Base-by-base conservation (phyloP, 2,797 vertebrate genomes). In the Onychomys arenicola region DNA sequence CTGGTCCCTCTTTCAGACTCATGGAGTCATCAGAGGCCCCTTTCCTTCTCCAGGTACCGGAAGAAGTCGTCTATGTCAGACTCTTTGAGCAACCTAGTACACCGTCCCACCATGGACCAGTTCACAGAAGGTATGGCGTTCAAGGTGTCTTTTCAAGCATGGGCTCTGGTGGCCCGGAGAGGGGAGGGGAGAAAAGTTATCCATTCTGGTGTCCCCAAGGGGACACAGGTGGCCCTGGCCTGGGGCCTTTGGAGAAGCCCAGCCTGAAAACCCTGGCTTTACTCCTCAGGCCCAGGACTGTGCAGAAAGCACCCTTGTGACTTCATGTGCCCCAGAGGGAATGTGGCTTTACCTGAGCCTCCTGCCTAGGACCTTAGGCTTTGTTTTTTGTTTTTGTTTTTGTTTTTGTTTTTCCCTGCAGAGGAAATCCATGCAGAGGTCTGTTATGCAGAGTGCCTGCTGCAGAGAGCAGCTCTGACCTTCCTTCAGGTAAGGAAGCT, bases 371-470 rank as follows among this genome's bases (percentile, higher is more conserved):
- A 37, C 37, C 63, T 69, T 61, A 40, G 95, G 84, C 86, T 43
- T 61, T 81, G 52, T 2, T 6, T 63, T 82, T 96, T n/a, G n/a
- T 95, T 78, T 89, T n/a, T n/a, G n/a, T n/a, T 34, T 98, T 97
- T 87, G n/a, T 95, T 78, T 89, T n/a, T n/a, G n/a, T n/a, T 34
- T 98, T 97, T 87, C 98, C 57, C 32, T 3, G 59, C 98, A 99
- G 99, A 99, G 98, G 99, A 99, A 98, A 99, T 99, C 85, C 99
- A 99, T 0, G 99, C 99, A 19, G 99, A 99, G 96, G 99, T 99
- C 57, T 99, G 99, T 97, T 99, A 99, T 14, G 99, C 99, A 1
- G 99, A 99, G 95, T 99, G 99, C 98, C 99, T 99, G 97, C 99
- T 99, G 91, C 99, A 99, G 98, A 99, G 99, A 98, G 99, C 99